Evolutionary conservation across 2,113 vertebrate species (phyloP), one percentile per base, ranked within the genome.

Genomic region (Perognathus longimembris): DNA sequence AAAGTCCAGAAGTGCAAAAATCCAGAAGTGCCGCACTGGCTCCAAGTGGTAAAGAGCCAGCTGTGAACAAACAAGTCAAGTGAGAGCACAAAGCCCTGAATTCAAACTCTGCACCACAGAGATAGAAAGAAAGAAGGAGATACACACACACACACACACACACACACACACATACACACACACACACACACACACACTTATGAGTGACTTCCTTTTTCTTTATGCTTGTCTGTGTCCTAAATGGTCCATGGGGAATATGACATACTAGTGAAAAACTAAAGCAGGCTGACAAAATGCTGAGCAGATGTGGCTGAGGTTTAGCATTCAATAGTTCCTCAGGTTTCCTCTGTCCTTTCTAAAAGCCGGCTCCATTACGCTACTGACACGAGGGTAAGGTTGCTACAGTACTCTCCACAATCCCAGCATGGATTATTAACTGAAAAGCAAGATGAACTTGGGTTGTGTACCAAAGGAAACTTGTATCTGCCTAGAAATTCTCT

Each of bases 361-460:
- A 91, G 22, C 4, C 42, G 18, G 22, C 15, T 61, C 83, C 74
- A 36, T 59, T 50, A 70, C 32, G 9, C 40, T 42, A 54, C 18
- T 83, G 36, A 82, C 15, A 66, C 11, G n/a, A n/a, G n/a, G n/a
- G n/a, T n/a, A n/a, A n/a, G n/a, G n/a, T n/a, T n/a, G n/a, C n/a
- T n/a, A n/a, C 54, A 50, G 59, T 30, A 76, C 71, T 78, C 36
- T 94, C 79, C 90, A n/a, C 20, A 54, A 74, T 24, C 50, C 45
- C 71, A 91, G 63, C 2, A 20, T 86, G n/a, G 45, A 89, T 78
- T 73, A 87, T 92, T 80, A 89, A 76, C 38, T n/a, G 45, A 66
- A 71, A 81, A 90, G 26, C 18, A 88, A 84, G 42, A 54, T 88
- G 21, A 75, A 93, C 89, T 74, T 66, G 10, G 70, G 18, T 21